These are phyloP conservation scores for Drosophila sturtevanti DNA, from an alignment of 1,140 invertebrate species.

Conservation along the genomic window DNA sequence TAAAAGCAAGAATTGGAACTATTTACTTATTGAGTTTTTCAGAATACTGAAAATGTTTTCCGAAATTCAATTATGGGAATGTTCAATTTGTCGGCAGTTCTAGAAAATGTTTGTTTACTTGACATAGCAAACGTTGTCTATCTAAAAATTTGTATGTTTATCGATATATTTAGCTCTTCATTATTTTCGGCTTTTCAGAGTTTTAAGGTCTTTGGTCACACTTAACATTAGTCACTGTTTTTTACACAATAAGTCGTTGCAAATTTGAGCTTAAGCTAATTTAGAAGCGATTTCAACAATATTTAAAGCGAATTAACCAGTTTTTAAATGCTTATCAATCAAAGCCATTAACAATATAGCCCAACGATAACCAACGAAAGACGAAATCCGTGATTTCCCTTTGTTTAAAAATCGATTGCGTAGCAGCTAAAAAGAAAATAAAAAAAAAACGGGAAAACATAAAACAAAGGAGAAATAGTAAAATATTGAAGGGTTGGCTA, in stretches of 20 bases:
- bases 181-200: not conserved
- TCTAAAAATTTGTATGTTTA: too few species aligned
- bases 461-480: conserved; percentile 45
- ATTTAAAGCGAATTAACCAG: conserved; percentile 31
- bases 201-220: conserved; percentile 26
- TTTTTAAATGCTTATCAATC: not conserved
- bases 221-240: conserved; percentile 69
- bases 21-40: too few species aligned
- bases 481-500: conserved; percentile 7
- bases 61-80: too few species aligned
- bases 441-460: conserved; percentile 8
- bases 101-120: too few species aligned
- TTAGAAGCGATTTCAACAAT: conserved; percentile 9
- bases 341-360: not conserved
- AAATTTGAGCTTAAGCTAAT: conserved; percentile 50
- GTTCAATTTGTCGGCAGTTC: too few species aligned
- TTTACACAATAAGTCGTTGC: conserved; percentile 61
- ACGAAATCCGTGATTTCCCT: not conserved
- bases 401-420: conserved; percentile 65
- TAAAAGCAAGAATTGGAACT: too few species aligned
- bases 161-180: not conserved
- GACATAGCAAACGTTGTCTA: too few species aligned
- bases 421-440: conserved; percentile 27
- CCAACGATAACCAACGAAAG: not conserved
- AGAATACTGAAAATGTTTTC: too few species aligned